A percentile compares a stretch with the other conserved stretches of the same genome.
Evolutionary conservation across 2,888 invertebrate genomes (phyloP).

Genomic region (Leptinotarsa juncta): DNA sequence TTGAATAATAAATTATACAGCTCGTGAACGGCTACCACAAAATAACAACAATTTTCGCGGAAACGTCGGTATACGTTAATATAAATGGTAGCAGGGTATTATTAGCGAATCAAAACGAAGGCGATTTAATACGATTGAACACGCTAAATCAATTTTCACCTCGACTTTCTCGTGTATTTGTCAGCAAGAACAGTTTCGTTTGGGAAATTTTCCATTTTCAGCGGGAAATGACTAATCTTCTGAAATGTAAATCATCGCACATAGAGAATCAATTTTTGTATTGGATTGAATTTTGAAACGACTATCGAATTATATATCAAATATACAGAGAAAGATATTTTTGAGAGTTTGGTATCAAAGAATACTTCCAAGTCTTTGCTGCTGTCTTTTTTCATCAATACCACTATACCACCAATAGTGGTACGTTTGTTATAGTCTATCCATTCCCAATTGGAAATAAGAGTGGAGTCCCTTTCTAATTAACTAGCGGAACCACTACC

Average conservation of each 20-base stretch:
- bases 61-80: constrained; percentile 1
- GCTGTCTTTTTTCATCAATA: too few relatives aligned
- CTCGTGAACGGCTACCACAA: constrained; percentile 16
- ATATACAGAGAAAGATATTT: too few relatives aligned
- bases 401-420: too few relatives aligned
- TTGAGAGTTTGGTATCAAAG: too few relatives aligned
- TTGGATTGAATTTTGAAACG: too few relatives aligned
- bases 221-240: not conserved
- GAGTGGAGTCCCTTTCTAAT: too few relatives aligned
- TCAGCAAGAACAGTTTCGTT: constrained; percentile 2
- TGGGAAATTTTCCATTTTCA: constrained; percentile 8
- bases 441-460: too few relatives aligned
- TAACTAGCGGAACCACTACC: too few relatives aligned
- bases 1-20: constrained; percentile 12
- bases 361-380: too few relatives aligned
- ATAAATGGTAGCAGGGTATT: constrained; percentile 15
- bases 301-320: too few relatives aligned
- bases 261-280: too few relatives aligned
- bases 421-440: too few relatives aligned
- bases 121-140: constrained; percentile 6
- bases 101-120: constrained; percentile 15
- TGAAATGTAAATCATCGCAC: not conserved
- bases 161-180: constrained; percentile 10
- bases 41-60: constrained; percentile 18
- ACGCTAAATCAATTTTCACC: constrained; percentile 8